A percentile compares a stretch with the other conserved stretches of the same genome.
These are phyloP conservation scores for Siderastrea siderea DNA, from an alignment of 92 coral and sea anemone genomes.

Conservation along the genomic window DNA sequence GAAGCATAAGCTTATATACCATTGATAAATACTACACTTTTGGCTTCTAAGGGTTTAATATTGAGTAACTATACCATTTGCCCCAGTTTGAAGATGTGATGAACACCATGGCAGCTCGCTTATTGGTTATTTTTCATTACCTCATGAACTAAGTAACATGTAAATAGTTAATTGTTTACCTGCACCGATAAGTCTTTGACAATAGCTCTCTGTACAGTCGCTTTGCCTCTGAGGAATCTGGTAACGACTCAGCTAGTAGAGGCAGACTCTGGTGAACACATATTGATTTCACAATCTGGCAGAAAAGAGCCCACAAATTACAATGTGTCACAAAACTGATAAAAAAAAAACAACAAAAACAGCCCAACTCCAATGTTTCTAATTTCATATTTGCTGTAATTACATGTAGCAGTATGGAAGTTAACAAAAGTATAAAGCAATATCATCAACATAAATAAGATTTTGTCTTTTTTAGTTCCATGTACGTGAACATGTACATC, in stretches of 20 bases:
- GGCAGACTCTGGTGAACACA: slow-evolving; percentile 39
- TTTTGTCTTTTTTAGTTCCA: too few relatives aligned
- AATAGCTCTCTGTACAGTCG: slow-evolving; percentile 6
- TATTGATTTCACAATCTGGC: slow-evolving; percentile 24
- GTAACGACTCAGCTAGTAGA: slow-evolving; percentile 36
- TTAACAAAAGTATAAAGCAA: too few relatives aligned
- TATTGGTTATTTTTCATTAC: background rate
- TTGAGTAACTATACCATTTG: too few relatives aligned
- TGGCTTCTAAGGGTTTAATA: too few relatives aligned
- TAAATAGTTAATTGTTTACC: background rate
- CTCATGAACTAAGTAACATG: background rate
- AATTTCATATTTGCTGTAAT: background rate
- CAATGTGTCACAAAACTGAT: background rate
- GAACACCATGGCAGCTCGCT: background rate
- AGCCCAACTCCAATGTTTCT: background rate
- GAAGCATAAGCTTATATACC: too few relatives aligned
- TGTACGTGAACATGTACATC: too few relatives aligned
- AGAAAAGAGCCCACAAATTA: background rate
- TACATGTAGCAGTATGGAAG: too few relatives aligned
- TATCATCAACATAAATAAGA: too few relatives aligned
- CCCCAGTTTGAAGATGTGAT: background rate
- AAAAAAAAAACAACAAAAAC: background rate
- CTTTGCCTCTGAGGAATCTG: slow-evolving; percentile 23
- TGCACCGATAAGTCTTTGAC: slow-evolving; percentile 10
- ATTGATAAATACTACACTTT: too few relatives aligned